Evolutionary conservation across 1,140 invertebrate genomes (phyloP).

Genomic region (Sweltsa coloradensis): DNA sequence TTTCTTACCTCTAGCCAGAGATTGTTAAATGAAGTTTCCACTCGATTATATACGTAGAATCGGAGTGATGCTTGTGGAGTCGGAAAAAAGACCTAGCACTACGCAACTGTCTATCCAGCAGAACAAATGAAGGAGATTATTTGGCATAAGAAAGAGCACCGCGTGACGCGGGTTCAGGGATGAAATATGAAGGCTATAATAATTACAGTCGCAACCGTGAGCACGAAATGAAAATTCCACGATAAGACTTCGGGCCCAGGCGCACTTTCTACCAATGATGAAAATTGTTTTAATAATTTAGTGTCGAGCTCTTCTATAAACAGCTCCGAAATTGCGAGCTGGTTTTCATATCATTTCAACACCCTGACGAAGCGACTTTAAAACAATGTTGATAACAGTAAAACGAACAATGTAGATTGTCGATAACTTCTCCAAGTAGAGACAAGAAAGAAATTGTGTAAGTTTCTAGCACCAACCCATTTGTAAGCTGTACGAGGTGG

Average conservation of each 20-base stretch:
- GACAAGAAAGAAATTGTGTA: neutral
- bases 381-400: neutral
- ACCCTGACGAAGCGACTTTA: neutral
- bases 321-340: neutral
- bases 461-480: no score
- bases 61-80: no score
- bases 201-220: neutral
- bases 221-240: constrained; percentile 1
- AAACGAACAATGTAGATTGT: neutral
- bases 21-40: constrained; percentile 1
- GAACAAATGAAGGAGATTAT: neutral
- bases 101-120: no score
- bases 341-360: neutral
- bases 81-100: no score
- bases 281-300: neutral
- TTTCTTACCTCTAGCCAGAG: neutral
- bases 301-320: neutral
- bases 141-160: neutral
- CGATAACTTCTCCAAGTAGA: no score
- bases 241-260: no score
- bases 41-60: no score
- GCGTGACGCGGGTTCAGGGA: neutral
- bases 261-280: neutral
- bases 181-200: constrained; percentile 4
- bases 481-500: no score